Base-by-base conservation (phyloP, 2,797 vertebrate genomes). In the Astyanax mexicanus region DNA sequence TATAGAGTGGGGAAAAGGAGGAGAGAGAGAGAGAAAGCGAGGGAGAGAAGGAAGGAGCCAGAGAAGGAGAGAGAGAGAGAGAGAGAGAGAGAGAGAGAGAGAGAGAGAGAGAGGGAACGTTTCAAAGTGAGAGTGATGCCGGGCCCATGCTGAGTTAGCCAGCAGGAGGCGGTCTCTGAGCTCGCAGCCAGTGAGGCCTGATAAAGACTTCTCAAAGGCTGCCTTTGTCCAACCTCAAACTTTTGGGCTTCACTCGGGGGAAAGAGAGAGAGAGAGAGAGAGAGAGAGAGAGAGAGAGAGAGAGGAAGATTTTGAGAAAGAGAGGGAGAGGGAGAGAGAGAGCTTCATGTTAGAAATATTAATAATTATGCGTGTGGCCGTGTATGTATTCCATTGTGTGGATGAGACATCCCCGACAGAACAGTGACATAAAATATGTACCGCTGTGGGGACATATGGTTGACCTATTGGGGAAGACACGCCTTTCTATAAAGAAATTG, bases 131-230 rank as follows among this genome's bases (percentile, higher is more conserved):
- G 73, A 80, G 74, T 47, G 81, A 81, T 81, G 74, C 73, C 25
- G 72, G 71, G 52, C 69, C 65, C 85, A 83, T 32, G 85, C 85
- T 85, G 86, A 42, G 83, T 62, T 45, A 64, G 69, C 47, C 85
- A 75, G 83, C 83, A 81, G 86, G 85, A 78, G 85, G 79, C 65
- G 71, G 67, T 74, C 83, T 86, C 83, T 84, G 82, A 84, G 80
- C 84, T 85, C 67, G 9, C 78, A 88, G 80, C 85, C 68, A 85
- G 80, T 57, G 67, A 80, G 82, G 76, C 68, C 83, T 84, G 85
- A 86, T 88, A 83, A 87, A 87, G 84, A 80, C 73, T 84, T 83
- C 77, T 86, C 80, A 78, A 84, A 80, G 81, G 78, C 76, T 77
- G 64, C 45, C 73, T 85, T 78, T 82, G 80, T 84, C 70, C 78